A percentile compares a stretch with the other conserved stretches of the same genome.
Evolutionary conservation across 2,113 vertebrate species (phyloP).

Genomic region (Actenoides hombroni): DNA sequence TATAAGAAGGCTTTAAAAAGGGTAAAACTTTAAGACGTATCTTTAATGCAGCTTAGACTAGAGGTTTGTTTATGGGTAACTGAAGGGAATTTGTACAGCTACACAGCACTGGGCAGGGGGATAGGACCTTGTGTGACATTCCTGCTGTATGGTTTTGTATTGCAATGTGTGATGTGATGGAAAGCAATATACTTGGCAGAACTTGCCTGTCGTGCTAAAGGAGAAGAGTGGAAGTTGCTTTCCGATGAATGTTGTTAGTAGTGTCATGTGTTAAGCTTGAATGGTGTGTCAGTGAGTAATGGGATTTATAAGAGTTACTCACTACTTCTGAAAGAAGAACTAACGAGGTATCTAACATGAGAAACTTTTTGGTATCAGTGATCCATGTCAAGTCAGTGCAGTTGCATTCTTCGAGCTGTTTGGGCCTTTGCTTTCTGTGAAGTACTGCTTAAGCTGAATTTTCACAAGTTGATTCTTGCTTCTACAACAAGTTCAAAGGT

Average conservation of each 20-base stretch:
- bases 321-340: neutral
- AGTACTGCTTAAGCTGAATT: neutral
- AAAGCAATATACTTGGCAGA: neutral
- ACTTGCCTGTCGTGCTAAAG: neutral
- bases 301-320: neutral
- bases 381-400: neutral
- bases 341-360: neutral
- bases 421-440: neutral
- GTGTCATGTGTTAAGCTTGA: neutral
- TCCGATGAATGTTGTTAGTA: neutral
- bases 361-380: neutral
- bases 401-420: neutral
- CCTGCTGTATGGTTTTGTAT: neutral
- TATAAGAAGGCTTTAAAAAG: neutral
- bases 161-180: neutral
- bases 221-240: neutral
- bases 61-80: neutral
- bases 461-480: constrained; percentile 53
- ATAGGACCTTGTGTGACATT: neutral
- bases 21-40: neutral
- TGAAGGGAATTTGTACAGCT: neutral
- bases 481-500: constrained; percentile 30
- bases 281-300: neutral
- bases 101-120: neutral
- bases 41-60: neutral